Conservation (phyloP, 64 coral and sea anemone species). For the Montipora capricornis region DNA sequence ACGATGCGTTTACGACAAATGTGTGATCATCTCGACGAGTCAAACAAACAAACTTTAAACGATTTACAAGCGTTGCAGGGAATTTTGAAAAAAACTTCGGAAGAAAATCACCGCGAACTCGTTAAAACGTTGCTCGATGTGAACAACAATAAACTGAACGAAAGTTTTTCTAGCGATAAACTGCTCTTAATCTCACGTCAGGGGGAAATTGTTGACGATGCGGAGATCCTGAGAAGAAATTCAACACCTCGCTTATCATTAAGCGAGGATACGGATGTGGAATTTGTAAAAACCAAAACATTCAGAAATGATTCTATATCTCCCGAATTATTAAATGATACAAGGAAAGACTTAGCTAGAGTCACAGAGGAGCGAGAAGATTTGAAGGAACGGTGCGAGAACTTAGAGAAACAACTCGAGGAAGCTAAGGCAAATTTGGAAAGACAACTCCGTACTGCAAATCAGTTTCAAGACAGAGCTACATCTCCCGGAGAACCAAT, state of each 20-base stretch:
- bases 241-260: not conserved
- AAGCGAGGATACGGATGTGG: not conserved
- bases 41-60: not conserved
- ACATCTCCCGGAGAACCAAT: slow-evolving; percentile 24
- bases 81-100: not conserved
- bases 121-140: not conserved
- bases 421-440: slow-evolving; percentile 1
- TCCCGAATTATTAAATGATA: not conserved
- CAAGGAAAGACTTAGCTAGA: slow-evolving; percentile 19
- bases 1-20: not conserved
- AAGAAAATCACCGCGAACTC: slow-evolving; percentile 14
- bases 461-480: slow-evolving; percentile 26
- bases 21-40: slow-evolving; percentile 25
- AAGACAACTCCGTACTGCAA: slow-evolving; percentile 5
- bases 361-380: not conserved
- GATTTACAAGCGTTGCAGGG: not conserved
- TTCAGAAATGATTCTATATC: not conserved
- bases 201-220: not conserved
- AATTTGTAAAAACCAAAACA: not conserved
- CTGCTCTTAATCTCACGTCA: not conserved
- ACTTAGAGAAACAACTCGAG: not conserved
- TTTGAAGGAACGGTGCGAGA: not conserved
- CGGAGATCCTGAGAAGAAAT: not conserved
- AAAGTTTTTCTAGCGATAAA: not conserved
- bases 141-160: not conserved